Conservation (phyloP, 2,113 vertebrate genomes). For the Grammomys dolichurus region DNA sequence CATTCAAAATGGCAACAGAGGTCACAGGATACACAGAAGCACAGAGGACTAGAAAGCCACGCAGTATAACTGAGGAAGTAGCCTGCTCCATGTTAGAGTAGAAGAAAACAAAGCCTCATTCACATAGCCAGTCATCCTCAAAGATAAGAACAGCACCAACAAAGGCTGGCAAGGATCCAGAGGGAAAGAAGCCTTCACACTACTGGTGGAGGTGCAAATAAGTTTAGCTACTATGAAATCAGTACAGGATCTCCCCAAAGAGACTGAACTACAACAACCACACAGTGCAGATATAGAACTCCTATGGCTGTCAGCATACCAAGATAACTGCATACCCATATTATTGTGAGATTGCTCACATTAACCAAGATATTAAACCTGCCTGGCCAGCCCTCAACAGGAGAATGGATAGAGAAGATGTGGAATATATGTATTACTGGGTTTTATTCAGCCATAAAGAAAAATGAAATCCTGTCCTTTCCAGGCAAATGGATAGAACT, state of each 20-base stretch:
- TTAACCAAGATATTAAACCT: not conserved
- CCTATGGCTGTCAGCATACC: not conserved
- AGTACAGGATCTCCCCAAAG: not conserved
- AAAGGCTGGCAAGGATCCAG: not conserved
- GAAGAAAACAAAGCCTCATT: not conserved
- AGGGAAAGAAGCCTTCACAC: not conserved
- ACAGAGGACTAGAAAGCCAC: not conserved
- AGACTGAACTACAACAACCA: not conserved
- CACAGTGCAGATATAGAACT: not conserved
- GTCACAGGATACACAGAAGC: not conserved
- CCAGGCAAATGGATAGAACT: not conserved
- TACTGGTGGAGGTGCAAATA: not conserved
- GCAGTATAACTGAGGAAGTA: not conserved
- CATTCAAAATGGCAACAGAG: not conserved
- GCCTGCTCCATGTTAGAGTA: not conserved
- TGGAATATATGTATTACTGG: not conserved
- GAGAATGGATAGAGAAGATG: not conserved
- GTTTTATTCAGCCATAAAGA: not conserved
- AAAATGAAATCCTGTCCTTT: not conserved
- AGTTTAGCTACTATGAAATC: not conserved
- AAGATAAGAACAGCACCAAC: not conserved
- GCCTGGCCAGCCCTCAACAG: not conserved
- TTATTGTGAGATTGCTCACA: not conserved
- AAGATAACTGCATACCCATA: too few relatives aligned
- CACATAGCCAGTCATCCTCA: not conserved